A percentile compares a stretch with the other conserved stretches of the same genome.
These are phyloP conservation scores for Rhinatrema bivittatum DNA, from an alignment of 2,797 vertebrate genomes.

Conservation along the genomic window DNA sequence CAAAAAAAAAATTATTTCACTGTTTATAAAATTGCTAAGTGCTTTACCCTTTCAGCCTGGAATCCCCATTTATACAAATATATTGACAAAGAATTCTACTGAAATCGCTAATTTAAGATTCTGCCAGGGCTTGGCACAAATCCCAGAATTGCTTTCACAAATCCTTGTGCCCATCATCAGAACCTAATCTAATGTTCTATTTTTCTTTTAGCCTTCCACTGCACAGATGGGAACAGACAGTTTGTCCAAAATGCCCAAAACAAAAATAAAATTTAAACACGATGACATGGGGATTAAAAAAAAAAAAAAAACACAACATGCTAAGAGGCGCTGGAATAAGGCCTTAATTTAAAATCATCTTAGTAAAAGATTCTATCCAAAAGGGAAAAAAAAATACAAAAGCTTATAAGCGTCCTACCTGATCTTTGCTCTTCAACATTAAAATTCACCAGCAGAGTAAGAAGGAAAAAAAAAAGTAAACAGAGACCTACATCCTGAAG, in stretches of 20 bases:
- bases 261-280: slow-evolving; percentile 19
- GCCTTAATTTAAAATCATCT: slow-evolving; percentile 6
- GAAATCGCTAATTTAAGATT: slow-evolving; percentile 17
- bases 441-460: background rate
- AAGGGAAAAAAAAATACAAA: background rate
- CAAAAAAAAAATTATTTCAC: slow-evolving; percentile 12
- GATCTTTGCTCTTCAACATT: background rate
- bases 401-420: background rate
- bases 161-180: slow-evolving; percentile 8
- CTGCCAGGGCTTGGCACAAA: slow-evolving; percentile 12
- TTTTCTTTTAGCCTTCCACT: background rate
- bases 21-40: background rate
- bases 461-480: background rate
- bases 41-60: slow-evolving; percentile 7
- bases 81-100: slow-evolving; percentile 18
- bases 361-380: slow-evolving; percentile 9
- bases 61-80: slow-evolving; percentile 16
- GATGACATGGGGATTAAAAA: slow-evolving; percentile 17
- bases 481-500: background rate
- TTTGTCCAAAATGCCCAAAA: slow-evolving; percentile 16
- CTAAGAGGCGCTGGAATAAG: background rate
- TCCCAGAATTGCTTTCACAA: slow-evolving; percentile 17
- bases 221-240: slow-evolving; percentile 19
- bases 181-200: slow-evolving; percentile 24
- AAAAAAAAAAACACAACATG: slow-evolving; percentile 17